Percentiles rank a stretch among this genome's conserved stretches.
These are phyloP conservation scores for Lepidurus arcticus DNA, from an alignment of 1,140 invertebrate genomes.

Conservation along the genomic window DNA sequence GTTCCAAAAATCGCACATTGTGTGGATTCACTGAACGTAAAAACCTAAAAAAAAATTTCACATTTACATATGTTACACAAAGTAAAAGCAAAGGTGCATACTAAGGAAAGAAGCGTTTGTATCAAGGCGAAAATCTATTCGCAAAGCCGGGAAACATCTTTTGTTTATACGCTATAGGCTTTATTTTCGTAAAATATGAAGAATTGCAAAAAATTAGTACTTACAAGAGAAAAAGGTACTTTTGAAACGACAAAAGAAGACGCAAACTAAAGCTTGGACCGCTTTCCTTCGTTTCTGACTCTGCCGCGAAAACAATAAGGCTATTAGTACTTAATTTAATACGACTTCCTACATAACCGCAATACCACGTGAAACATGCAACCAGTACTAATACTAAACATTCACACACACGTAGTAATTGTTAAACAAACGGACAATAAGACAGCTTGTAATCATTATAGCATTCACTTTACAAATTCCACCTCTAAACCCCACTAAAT, in stretches of 20 bases:
- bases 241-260: neutral
- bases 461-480: neutral
- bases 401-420: neutral
- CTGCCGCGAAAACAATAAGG: neutral
- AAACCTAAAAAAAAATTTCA: neutral
- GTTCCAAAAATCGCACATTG: too few species aligned
- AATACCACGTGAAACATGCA: neutral
- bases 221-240: neutral
- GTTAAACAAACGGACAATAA: neutral
- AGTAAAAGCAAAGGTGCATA: neutral
- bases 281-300: constrained; percentile 35
- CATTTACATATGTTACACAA: neutral
- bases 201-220: neutral
- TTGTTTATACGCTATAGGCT: neutral
- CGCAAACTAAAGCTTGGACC: constrained; percentile 34
- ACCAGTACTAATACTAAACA: neutral
- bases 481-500: neutral
- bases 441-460: constrained; percentile 7
- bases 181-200: neutral
- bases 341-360: neutral
- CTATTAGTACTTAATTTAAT: neutral
- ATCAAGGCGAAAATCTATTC: neutral
- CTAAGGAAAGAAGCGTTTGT: too few species aligned
- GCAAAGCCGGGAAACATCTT: neutral
- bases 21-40: too few species aligned